Base-by-base conservation (phyloP, 2,797 vertebrate species). In the Paratrypauchen microcephalus region DNA sequence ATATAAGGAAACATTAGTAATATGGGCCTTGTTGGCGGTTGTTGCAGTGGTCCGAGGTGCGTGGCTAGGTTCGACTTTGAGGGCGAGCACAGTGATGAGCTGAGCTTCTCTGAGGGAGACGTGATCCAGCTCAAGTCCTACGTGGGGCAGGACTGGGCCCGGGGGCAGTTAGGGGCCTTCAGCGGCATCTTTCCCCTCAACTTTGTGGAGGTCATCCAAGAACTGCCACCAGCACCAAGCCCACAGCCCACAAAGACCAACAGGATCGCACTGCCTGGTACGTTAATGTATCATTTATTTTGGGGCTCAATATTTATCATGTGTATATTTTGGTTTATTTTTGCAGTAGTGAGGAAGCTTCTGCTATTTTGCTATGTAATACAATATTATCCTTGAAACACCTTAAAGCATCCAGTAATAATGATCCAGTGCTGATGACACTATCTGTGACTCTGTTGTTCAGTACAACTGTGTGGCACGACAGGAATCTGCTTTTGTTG, bases 31-130 rank as follows among this genome's bases (percentile, higher is more conserved):
- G 16, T 6, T 70, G 21, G 3, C 11, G 41, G 21, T 16, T 16
- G 4, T 23, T 63, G 72, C 61, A 98, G 97, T 58, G 95, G 95
- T 41, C 95, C 94, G 2, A 93, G 94, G 57, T 98, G 96, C 45
- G 57, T 96, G 78, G 95, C 97, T 5, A 94, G 94, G 68, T 99
- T 97, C 76, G 95, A 98, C 80, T 99, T 96, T 41, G 96, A 97
- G 11, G 95, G 95, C 26, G 96, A 98, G 83, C 92, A 94, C 78
- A 91, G 89, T 16, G 93, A 97, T 13, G 97, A 99, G 86, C 91
- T 99, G 78, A 92, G 94, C 26, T 99, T 99, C 92, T 91, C 82
- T 4, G 96, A 98, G 88, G 97, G 97, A 39, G 96, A 99, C 56
- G 90, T 93, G 68, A 97, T 99, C 88, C 66, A 85, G 85, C 93